Percentiles rank a stretch among this genome's conserved stretches.
phyloP scores from a whole-genome alignment of 2,797 vertebrate species.

The Channa striata region DNA sequence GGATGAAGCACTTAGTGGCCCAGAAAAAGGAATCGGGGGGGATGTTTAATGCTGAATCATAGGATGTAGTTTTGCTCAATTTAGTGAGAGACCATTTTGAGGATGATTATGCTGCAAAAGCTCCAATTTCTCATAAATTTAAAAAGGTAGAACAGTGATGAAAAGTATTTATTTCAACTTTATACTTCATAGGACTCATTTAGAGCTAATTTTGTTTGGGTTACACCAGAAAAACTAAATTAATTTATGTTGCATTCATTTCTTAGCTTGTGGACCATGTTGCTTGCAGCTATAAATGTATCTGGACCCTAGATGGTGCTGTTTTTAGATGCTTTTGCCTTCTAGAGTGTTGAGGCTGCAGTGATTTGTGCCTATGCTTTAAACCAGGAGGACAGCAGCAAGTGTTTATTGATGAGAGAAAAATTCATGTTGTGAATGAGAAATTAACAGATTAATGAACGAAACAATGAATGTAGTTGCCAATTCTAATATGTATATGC shows the following conservation, averaged over 20 bases:
- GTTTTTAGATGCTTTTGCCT: constrained; percentile 39
- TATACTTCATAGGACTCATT: neutral
- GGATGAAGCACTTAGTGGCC: constrained; percentile 21
- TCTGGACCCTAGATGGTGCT: constrained; percentile 76
- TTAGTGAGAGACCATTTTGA: constrained; percentile 7
- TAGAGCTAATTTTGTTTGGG: neutral
- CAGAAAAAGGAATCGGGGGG: constrained; percentile 15
- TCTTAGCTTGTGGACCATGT: neutral
- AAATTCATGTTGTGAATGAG: neutral
- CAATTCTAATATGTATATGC: neutral
- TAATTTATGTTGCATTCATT: neutral
- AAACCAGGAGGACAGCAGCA: constrained; percentile 14
- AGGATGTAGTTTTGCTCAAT: constrained; percentile 29
- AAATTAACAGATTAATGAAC: neutral
- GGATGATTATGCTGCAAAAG: constrained; percentile 17
- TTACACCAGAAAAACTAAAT: neutral
- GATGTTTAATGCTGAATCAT: constrained; percentile 50
- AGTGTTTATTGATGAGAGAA: constrained; percentile 1
- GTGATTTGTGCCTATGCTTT: constrained; percentile 1
- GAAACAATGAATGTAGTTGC: neutral
- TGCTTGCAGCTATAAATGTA: constrained; percentile 30
- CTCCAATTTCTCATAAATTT: neutral
- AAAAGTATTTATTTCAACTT: neutral
- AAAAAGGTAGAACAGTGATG: neutral
- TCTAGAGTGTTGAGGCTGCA: constrained; percentile 6